Evolutionary conservation across 2,797 vertebrate species (phyloP).

Genomic region (Buphagus erythrorhynchus): DNA sequence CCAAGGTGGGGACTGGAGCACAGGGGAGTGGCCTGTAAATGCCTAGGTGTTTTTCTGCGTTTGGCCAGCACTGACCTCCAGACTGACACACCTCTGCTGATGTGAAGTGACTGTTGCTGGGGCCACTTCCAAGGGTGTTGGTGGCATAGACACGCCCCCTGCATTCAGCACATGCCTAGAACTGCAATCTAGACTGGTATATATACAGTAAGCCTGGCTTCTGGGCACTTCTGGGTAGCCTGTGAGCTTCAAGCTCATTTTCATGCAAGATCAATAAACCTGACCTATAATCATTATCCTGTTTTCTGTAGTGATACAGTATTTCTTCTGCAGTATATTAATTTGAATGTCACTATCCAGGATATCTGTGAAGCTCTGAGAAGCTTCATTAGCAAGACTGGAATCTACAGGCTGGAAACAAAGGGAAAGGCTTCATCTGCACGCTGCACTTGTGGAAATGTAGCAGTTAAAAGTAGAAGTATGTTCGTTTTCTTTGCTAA

Average conservation of each 20-base stretch:
- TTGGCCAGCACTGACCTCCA: neutral
- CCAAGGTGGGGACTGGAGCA: neutral
- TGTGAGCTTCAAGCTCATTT: neutral
- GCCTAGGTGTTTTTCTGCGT: neutral
- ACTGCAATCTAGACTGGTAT: neutral
- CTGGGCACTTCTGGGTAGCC: neutral
- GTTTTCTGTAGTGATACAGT: neutral
- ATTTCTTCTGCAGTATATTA: neutral
- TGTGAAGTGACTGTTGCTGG: neutral
- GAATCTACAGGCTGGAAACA: constrained; percentile 30
- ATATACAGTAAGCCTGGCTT: neutral
- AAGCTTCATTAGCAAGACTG: neutral
- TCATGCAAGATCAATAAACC: neutral
- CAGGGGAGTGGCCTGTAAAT: neutral
- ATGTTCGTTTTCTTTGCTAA: neutral
- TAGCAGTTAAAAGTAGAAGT: neutral
- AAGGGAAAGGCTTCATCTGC: constrained; percentile 29
- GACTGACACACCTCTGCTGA: neutral
- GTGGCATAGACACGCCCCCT: neutral
- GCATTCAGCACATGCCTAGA: neutral
- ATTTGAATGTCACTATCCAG: constrained; percentile 12
- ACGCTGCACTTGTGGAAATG: neutral
- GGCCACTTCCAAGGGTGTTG: neutral
- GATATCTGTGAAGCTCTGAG: neutral
- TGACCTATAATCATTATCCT: neutral